Evolutionary conservation across 23 tunicate species (phyloP), one percentile per base, ranked within the genome.

Genomic region (Oikopleura dioica): DNA sequence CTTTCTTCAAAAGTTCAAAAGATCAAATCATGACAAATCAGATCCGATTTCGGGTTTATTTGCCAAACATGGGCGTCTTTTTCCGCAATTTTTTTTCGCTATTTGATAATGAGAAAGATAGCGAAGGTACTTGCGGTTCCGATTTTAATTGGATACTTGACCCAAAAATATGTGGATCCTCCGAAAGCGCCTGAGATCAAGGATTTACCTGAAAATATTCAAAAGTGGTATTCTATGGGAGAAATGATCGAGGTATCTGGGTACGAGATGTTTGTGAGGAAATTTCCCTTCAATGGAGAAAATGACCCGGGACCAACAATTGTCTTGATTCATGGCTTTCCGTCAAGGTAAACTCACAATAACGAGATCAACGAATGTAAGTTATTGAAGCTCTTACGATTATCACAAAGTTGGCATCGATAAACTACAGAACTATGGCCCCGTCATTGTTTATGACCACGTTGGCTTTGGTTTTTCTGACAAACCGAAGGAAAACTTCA

Each of bases 381-480:
- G n/a, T n/a, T n/a, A n/a, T n/a, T n/a, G n/a, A n/a, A 86, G 95
- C 35, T 80, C 85, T 59, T 94, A 35, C 38, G 99, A 94, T 33
- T 94, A 86, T 44, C 86, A 94, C 75, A 82, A 87, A 76, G 83
- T 86, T 35, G 37, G 77, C 0, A 38, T 87, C 29, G 79, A 75
- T 37, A 77, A 69, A 16, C 89, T 94, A 1, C 58, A 50, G 33
- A 38, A 69, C 36, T 37, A 67, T 50, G 99, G 99, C 9, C 37
- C 83, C 78, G 99, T 94, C 9, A 38, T 94, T 55, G 32, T 86
- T 16, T 86, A 94, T 59, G 99, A 94, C 75, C 99, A 94, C 50
- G 32, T 94, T 26, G 99, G 99, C 0, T 94, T 94, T 68, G 99
- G 99, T 1, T 83, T 94, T 58, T 94, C 99, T 36, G 95, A 86